Evolutionary conservation across 2,113 vertebrate species (phyloP), one percentile per base, ranked within the genome.

Genomic region (Stigmatopora nigra): DNA sequence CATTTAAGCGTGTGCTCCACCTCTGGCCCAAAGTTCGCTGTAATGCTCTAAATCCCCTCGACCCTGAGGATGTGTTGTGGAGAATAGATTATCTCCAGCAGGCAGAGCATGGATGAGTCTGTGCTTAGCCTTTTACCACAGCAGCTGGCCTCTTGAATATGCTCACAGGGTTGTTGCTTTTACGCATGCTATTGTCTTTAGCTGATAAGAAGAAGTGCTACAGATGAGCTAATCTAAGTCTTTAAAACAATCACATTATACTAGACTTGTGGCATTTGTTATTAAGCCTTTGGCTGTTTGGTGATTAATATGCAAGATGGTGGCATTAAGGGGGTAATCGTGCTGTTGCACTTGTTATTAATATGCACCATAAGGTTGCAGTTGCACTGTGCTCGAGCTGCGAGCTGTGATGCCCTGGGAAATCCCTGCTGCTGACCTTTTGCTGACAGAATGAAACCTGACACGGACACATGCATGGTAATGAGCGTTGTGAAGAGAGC

Each of bases 351-450:
- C 53, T 75, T 77, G 47, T 72, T 84, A 83, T 85, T 85, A 86
- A 87, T 82, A 87, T 77, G 72, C 71, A 80, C 77, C 84, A 85
- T 85, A 82, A 72, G 87, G 84, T 78, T 71, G 75, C 73, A 73
- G 82, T 81, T 77, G 78, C 76, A 73, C 75, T 80, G 76, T 76
- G 81, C 83, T 84, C 75, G 85, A 78, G 75, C 81, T 81, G 82
- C 84, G 79, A 81, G 82, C 84, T 79, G 73, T 63, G 78, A 81
- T 81, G 84, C 87, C 84, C 72, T 76, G 84, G 87, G 87, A 88
- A 86, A 86, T 85, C 84, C 87, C 85, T 75, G 80, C 81, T 82
- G 82, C 82, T 87, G 87, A 88, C 87, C 87, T 88, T 88, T 86
- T 77, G 73, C 77, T 87, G 85, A 88, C 80, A 75, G 87, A 79